A percentile compares a stretch with the other conserved stretches of the same genome.
phyloP scores from a whole-genome alignment of 1,140 invertebrate species.

The Magallana gigas region DNA sequence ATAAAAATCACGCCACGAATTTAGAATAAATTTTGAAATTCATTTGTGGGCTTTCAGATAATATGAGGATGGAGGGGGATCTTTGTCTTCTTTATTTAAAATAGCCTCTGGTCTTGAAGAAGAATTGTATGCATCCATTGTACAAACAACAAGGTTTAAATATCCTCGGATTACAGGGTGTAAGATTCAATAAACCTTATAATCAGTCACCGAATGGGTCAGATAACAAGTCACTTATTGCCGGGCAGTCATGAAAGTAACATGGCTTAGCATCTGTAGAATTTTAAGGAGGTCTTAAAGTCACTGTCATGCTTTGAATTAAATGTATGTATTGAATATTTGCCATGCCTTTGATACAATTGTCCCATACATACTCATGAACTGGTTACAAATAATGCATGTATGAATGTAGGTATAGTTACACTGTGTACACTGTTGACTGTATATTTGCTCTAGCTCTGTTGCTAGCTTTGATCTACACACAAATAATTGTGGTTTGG shows the following conservation, averaged over 20 bases:
- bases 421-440: background rate
- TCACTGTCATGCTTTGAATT: too few relatives aligned
- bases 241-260: too few relatives aligned
- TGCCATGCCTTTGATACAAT: too few relatives aligned
- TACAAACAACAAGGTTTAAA: conserved; percentile 1
- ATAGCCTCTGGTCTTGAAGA: background rate
- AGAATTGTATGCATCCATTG: background rate
- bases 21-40: too few relatives aligned
- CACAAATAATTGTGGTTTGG: conserved; percentile 15
- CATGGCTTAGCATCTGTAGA: too few relatives aligned
- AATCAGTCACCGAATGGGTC: background rate
- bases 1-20: background rate
- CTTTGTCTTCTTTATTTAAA: background rate
- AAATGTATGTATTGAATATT: too few relatives aligned
- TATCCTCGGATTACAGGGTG: conserved; percentile 12
- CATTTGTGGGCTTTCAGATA: too few relatives aligned
- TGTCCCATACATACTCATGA: too few relatives aligned
- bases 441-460: background rate
- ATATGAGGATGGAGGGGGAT: background rate
- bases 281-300: too few relatives aligned
- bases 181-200: background rate
- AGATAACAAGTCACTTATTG: too few relatives aligned
- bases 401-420: too few relatives aligned
- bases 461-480: conserved; percentile 24
- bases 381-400: too few relatives aligned